phyloP scores from a whole-genome alignment of 1,140 invertebrate genomes.

The Leptinotarsa lineolata region DNA sequence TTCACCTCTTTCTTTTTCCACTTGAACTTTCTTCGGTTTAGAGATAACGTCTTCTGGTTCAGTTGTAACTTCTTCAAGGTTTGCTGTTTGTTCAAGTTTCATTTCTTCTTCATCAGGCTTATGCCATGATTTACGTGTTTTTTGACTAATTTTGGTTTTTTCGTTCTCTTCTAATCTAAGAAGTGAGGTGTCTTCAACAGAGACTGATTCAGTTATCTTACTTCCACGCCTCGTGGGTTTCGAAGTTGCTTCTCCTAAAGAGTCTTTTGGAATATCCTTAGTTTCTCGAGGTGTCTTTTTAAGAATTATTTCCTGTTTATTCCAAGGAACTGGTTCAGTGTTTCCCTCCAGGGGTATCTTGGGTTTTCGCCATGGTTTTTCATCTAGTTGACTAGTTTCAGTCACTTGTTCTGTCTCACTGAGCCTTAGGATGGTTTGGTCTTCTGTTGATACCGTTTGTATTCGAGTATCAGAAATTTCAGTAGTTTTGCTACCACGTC shows the following conservation, averaged over 20 bases:
- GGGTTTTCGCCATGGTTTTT: conserved; percentile 5
- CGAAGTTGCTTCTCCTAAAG: conserved; percentile 44
- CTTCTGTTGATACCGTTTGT: background rate
- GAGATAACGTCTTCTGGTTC: conserved; percentile 29
- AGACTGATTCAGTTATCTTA: conserved; percentile 33
- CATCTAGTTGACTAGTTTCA: background rate
- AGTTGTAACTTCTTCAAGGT: conserved; percentile 3
- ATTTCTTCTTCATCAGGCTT: conserved; percentile 12
- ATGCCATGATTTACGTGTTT: background rate
- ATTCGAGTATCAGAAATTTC: background rate
- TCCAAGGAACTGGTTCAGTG: conserved; percentile 53
- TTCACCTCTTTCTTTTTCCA: conserved; percentile 25
- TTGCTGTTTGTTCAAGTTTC: no score
- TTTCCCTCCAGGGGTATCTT: conserved; percentile 26
- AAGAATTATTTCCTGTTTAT: conserved; percentile 55
- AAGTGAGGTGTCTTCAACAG: conserved; percentile 8
- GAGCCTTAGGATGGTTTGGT: background rate
- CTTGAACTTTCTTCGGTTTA: background rate
- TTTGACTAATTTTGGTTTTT: conserved; percentile 28
- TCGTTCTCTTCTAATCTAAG: background rate
- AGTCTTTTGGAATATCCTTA: conserved; percentile 55
- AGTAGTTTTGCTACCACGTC: no score
- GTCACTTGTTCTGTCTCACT: conserved; percentile 21
- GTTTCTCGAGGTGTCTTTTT: conserved; percentile 54
- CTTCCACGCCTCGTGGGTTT: conserved; percentile 39